Percentiles rank a stretch among this genome's conserved stretches.
These are phyloP conservation scores for Eretmocerus hayati DNA, from an alignment of 2,888 invertebrate genomes.

Conservation along the genomic window DNA sequence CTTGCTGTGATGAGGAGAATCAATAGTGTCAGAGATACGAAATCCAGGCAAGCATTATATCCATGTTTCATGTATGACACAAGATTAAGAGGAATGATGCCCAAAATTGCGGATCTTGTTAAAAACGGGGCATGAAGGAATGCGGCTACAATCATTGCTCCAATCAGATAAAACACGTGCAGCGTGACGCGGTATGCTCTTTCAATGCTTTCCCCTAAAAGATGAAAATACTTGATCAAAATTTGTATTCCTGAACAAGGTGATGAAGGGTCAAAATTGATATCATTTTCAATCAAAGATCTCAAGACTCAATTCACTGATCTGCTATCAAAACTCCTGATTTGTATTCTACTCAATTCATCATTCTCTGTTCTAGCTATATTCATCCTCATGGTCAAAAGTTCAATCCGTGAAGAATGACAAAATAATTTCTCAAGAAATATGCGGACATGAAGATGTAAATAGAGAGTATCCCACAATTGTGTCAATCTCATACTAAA, in stretches of 20 bases:
- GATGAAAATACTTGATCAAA: too few relatives aligned
- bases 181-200: slow-evolving; percentile 33
- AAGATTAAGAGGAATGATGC: slow-evolving; percentile 40
- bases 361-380: too few relatives aligned
- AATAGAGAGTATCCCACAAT: background rate
- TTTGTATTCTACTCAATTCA: too few relatives aligned
- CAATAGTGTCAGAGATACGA: slow-evolving; percentile 38
- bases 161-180: slow-evolving; percentile 37
- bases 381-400: too few relatives aligned
- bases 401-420: too few relatives aligned
- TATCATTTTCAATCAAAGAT: too few relatives aligned
- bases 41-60: slow-evolving; percentile 37
- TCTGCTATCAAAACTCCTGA: too few relatives aligned
- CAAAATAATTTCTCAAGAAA: too few relatives aligned
- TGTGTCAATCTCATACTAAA: background rate
- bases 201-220: slow-evolving; percentile 38
- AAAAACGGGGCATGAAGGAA: slow-evolving; percentile 41
- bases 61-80: slow-evolving; percentile 40
- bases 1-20: slow-evolving; percentile 40
- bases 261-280: too few relatives aligned
- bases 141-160: slow-evolving; percentile 41
- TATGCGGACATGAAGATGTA: too few relatives aligned
- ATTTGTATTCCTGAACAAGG: too few relatives aligned
- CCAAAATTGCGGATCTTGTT: slow-evolving; percentile 38
- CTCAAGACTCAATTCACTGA: too few relatives aligned